Evolutionary conservation across 2,888 invertebrate genomes (phyloP).

Genomic region (Hedychridium roseum): DNA sequence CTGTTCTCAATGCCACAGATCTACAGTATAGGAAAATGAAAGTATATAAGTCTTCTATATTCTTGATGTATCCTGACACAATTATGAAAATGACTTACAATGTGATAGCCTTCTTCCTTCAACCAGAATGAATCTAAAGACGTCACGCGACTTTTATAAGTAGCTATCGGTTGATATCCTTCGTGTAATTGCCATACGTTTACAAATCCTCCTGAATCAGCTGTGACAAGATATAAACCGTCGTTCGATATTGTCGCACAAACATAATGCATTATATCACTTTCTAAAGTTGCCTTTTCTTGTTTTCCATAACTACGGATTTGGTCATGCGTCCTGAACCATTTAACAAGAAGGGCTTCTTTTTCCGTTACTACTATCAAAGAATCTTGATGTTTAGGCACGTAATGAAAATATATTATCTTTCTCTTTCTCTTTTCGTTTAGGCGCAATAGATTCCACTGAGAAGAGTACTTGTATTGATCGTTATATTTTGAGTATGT

Average conservation of each 20-base stretch:
- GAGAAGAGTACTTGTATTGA: slow-evolving; percentile 39
- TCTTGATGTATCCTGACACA: neutral
- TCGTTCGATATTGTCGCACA: slow-evolving; percentile 63
- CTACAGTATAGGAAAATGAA: slow-evolving; percentile 29
- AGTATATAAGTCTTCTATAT: slow-evolving; percentile 1
- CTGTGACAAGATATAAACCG: slow-evolving; percentile 61
- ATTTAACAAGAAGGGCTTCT: slow-evolving; percentile 45
- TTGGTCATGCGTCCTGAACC: slow-evolving; percentile 33
- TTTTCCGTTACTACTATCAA: slow-evolving; percentile 53
- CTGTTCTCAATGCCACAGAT: slow-evolving; percentile 53
- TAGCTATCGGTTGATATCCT: slow-evolving; percentile 42
- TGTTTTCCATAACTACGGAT: slow-evolving; percentile 45
- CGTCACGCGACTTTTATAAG: slow-evolving; percentile 50
- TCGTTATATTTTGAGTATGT: slow-evolving; percentile 29
- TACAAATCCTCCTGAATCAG: slow-evolving; percentile 61
- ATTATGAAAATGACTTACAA: slow-evolving; percentile 30
- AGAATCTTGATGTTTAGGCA: slow-evolving; percentile 39
- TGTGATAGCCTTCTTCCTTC: slow-evolving; percentile 39
- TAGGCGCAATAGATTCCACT: slow-evolving; percentile 49
- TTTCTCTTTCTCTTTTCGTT: slow-evolving; percentile 32
- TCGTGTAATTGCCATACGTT: slow-evolving; percentile 58
- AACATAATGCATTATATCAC: slow-evolving; percentile 42
- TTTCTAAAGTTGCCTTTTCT: slow-evolving; percentile 35
- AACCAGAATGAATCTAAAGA: slow-evolving; percentile 56
- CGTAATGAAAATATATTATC: slow-evolving; percentile 45